Evolutionary conservation across 2,797 vertebrate species (phyloP).

Genomic region (Alosa sapidissima): DNA sequence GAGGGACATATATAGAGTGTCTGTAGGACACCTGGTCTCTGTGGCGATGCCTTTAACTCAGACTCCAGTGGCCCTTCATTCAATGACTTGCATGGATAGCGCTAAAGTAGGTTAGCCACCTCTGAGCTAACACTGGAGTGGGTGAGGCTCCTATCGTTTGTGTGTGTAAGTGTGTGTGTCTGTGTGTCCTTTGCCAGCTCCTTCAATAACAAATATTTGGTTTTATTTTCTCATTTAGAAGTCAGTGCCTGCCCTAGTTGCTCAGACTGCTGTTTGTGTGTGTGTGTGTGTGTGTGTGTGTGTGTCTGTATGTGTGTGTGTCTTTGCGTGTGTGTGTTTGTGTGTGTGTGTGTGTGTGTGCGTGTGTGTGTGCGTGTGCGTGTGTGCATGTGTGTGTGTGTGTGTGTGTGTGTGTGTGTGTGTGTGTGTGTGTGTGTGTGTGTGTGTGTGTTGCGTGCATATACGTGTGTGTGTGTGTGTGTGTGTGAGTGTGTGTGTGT

Average conservation of each 20-base stretch:
- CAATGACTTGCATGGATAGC: background rate
- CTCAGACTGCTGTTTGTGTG: conserved; percentile 42
- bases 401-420: background rate
- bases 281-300: background rate
- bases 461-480: conserved; percentile 1
- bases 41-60: background rate
- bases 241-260: conserved; percentile 27
- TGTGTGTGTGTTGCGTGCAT: background rate
- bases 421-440: background rate
- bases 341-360: background rate
- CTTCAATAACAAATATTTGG: background rate
- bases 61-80: background rate
- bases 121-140: background rate
- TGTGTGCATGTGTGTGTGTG: background rate
- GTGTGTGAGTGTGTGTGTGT: background rate
- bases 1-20: background rate
- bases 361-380: background rate
- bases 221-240: conserved; percentile 9
- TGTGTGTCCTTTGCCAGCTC: background rate
- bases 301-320: background rate
- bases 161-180: too few species aligned
- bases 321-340: background rate
- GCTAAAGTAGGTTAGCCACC: background rate
- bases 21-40: too few species aligned
- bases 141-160: background rate